Percentiles rank a stretch among this genome's conserved stretches.
These are phyloP conservation scores for Buphagus erythrorhynchus DNA, from an alignment of 2,797 vertebrate genomes.

Conservation along the genomic window DNA sequence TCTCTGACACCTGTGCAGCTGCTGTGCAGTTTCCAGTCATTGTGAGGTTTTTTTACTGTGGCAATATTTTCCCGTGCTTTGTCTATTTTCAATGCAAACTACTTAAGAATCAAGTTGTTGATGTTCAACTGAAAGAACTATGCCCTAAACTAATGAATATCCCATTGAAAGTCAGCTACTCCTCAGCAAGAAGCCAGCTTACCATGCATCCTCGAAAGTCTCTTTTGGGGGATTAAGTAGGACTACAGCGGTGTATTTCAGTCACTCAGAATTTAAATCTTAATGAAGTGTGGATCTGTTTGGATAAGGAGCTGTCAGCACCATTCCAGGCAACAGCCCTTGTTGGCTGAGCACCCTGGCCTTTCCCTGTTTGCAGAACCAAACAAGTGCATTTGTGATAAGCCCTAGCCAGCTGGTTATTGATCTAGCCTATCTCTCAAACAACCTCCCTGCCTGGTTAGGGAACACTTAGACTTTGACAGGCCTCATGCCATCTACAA, in stretches of 20 bases:
- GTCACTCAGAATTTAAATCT: neutral
- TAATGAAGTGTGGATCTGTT: neutral
- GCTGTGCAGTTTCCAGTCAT: neutral
- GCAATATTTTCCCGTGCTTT: neutral
- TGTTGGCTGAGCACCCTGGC: neutral
- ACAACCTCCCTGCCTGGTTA: neutral
- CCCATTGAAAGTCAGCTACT: neutral
- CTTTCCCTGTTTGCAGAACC: neutral
- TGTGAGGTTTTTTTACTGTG: neutral
- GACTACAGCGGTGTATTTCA: neutral
- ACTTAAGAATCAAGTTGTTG: neutral
- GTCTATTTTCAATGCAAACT: neutral
- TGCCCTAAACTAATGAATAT: neutral
- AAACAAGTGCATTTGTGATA: rapidly evolving
- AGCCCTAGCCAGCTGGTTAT: neutral
- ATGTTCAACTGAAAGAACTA: neutral
- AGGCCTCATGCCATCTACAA: neutral
- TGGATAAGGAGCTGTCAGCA: neutral
- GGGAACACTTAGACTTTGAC: neutral
- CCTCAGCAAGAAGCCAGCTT: neutral
- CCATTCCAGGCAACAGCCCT: neutral
- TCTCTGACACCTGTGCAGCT: neutral
- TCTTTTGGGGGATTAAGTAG: neutral
- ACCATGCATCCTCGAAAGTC: neutral
- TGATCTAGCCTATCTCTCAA: neutral